Percentiles rank a stretch among this genome's conserved stretches.
phyloP scores from a whole-genome alignment of 2,797 vertebrate genomes.

The Sebastes kiyomatsui region DNA sequence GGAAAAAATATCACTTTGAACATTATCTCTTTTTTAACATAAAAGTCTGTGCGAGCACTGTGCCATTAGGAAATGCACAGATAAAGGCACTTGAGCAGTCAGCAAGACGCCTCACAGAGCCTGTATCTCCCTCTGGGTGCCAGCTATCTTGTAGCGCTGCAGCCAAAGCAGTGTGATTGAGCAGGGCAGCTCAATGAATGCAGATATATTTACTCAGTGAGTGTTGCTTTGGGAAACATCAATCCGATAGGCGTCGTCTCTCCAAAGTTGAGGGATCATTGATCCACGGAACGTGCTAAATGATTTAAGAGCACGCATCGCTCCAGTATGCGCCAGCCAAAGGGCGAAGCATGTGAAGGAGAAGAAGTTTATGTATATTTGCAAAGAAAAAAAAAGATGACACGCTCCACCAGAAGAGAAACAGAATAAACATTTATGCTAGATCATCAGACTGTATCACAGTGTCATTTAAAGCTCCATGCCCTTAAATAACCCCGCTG shows the following conservation, averaged over 20 bases:
- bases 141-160: slow-evolving; percentile 58
- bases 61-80: slow-evolving; percentile 63
- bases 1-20: slow-evolving; percentile 69
- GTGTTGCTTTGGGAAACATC: slow-evolving; percentile 70
- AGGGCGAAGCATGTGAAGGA: slow-evolving; percentile 44
- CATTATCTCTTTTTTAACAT: slow-evolving; percentile 66
- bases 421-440: background rate
- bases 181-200: slow-evolving; percentile 71
- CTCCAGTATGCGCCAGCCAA: slow-evolving; percentile 38
- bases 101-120: slow-evolving; percentile 59
- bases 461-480: slow-evolving; percentile 7
- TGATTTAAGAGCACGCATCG: slow-evolving; percentile 72
- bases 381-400: background rate
- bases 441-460: background rate
- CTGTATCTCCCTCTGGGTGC: slow-evolving; percentile 70
- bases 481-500: slow-evolving; percentile 30
- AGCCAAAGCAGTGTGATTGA: slow-evolving; percentile 68
- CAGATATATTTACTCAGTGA: slow-evolving; percentile 66
- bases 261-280: slow-evolving; percentile 58
- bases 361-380: slow-evolving; percentile 21
- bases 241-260: slow-evolving; percentile 57
- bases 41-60: slow-evolving; percentile 49
- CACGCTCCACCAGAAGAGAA: slow-evolving; percentile 4
- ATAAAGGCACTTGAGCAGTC: slow-evolving; percentile 75
- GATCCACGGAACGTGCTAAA: slow-evolving; percentile 71